A percentile compares a stretch with the other conserved stretches of the same genome.
These are phyloP conservation scores for Sipha flava DNA, from an alignment of 1,140 invertebrate genomes.

Conservation along the genomic window DNA sequence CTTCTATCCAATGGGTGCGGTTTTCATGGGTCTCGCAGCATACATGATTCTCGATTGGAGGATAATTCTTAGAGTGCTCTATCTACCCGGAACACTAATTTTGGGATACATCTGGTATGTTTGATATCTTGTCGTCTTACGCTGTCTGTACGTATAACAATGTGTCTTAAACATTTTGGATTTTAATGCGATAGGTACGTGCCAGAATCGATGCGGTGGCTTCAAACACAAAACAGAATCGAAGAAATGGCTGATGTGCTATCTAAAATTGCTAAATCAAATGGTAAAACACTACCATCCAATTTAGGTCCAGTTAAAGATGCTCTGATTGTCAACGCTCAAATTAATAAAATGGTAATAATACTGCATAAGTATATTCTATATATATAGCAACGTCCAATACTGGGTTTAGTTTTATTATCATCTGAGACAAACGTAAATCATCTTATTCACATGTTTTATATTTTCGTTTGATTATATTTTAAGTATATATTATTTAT, in stretches of 20 bases:
- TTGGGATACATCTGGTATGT: slow-evolving; percentile 29
- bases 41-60: slow-evolving; percentile 65
- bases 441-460: too few species aligned
- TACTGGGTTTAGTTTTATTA: too few species aligned
- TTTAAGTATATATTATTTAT: too few species aligned
- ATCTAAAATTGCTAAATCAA: slow-evolving; percentile 48
- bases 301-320: slow-evolving; percentile 20
- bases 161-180: background rate
- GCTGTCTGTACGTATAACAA: background rate
- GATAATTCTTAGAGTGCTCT: slow-evolving; percentile 54
- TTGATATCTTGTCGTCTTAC: background rate
- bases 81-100: slow-evolving; percentile 55
- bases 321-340: background rate
- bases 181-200: slow-evolving; percentile 44
- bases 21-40: slow-evolving; percentile 56
- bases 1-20: slow-evolving; percentile 63
- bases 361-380: background rate
- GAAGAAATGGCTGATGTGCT: slow-evolving; percentile 50
- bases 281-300: slow-evolving; percentile 47
- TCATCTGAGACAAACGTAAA: too few species aligned
- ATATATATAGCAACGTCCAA: background rate
- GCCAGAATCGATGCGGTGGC: slow-evolving; percentile 56
- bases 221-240: slow-evolving; percentile 49
- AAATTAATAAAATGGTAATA: background rate
- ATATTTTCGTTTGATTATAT: too few species aligned